Evolutionary conservation across 2,888 invertebrate genomes (phyloP), one percentile per base, ranked within the genome.

Genomic region (Dermolepida albohirtum): DNA sequence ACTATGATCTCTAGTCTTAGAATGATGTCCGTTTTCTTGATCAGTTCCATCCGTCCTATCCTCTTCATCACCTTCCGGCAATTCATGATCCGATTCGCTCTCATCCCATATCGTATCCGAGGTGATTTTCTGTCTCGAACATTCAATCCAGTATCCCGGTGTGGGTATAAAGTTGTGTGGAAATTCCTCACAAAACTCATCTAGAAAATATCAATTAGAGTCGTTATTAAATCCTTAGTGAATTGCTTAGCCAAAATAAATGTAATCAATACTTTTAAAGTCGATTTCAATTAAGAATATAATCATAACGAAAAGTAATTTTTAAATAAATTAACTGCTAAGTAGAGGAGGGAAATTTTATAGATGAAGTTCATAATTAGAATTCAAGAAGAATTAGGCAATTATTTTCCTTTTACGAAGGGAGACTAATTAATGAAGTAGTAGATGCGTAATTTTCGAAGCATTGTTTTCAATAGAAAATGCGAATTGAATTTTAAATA

Each of bases 131-230:
- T 94, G 95, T 2, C 95, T 87, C n/a, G 95, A 95, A 82, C 96
- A 96, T 84, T 96, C 96, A 81, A 96, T 92, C 96, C 96, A 96
- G 85, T 96, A 96, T 66, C 96, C 96, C 0, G 96, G 95, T 0
- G 95, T 95, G 1, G 95, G 93, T 77, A 94, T 92, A 80, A 96
- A 88, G 82, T 90, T 95, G 85, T 96, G 96, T 0, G 96, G 96
- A 84, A 92, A 96, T 81, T 95, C 95, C 80, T 94, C 93, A 84
- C 96, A 96, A 83, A 95, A 94, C 84, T 95, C 95, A 86, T 96
- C 95, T 95, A 87, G 1, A 82, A 85, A 67, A 79, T 77, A 70
- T 70, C 68, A 74, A 77, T 75, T 68, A 57, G 41, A 68, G 11
- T 10, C 14, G 10, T 39, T 44, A 16, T 6, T 29, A 10, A 51